Evolutionary conservation across 2,797 vertebrate genomes (phyloP).

Genomic region (Mus spretus): DNA sequence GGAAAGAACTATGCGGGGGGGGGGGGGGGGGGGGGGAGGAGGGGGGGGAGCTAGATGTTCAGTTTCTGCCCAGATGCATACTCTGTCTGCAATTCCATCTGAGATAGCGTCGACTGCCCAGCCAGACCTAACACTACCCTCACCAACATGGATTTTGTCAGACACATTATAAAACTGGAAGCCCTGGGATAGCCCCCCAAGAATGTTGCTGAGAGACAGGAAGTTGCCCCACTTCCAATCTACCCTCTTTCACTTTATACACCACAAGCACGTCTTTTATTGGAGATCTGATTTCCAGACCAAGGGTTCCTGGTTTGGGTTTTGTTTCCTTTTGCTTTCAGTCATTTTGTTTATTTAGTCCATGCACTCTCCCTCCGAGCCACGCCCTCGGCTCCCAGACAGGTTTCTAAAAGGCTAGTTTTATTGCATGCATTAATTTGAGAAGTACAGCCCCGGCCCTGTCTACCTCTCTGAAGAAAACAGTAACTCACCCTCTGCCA

Average conservation of each 20-base stretch:
- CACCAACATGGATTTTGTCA: not conserved
- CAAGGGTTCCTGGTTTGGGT: not conserved
- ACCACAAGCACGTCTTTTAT: conserved; percentile 17
- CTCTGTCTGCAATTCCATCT: not conserved
- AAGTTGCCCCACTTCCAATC: not conserved
- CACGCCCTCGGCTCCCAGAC: not conserved
- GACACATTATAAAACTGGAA: not conserved
- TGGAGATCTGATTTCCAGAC: conserved; percentile 60
- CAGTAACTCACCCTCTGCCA: conserved; percentile 77
- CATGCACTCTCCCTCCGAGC: not conserved
- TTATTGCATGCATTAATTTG: conserved; percentile 63
- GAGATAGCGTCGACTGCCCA: not conserved
- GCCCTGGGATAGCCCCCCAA: not conserved
- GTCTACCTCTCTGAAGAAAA: conserved; percentile 74
- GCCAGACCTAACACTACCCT: not conserved
- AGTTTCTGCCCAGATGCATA: conserved; percentile 9
- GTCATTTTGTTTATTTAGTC: not conserved
- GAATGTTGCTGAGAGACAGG: not conserved
- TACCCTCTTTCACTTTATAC: conserved; percentile 21
- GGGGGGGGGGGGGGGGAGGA: too few species aligned
- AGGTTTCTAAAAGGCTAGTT: conserved; percentile 67
- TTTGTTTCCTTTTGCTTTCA: not conserved
- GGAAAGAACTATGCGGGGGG: not conserved
- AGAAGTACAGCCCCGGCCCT: conserved; percentile 69
- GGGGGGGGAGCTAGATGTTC: not conserved